Evolutionary conservation across 2,113 vertebrate genomes (phyloP), one percentile per base, ranked within the genome.

Genomic region (Taxidea taxus): DNA sequence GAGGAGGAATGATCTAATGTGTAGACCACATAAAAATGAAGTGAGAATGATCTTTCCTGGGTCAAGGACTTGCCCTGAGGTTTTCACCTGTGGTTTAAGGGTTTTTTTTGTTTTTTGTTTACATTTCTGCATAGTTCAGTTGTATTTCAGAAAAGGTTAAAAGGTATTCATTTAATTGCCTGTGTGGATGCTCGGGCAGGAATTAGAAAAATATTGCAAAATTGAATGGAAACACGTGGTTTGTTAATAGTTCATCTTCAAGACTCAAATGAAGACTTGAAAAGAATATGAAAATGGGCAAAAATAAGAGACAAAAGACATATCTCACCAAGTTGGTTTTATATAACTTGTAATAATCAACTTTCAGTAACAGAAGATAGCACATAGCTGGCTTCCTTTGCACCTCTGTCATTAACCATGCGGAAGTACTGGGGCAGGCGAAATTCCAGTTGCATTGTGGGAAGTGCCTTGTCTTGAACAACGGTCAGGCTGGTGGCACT

Each of bases 121-220:
- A 56, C 7, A 51, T 49, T 88, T 96, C 72, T 90, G 29, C 47
- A 80, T 60, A 85, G 49, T 88, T 92, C 47, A 97, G 31, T 77
- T 83, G 49, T 87, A 90, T 92, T 95, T 90, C 12, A 72, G n/a
- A 84, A 83, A 97, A 68, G 66, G 47, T 94, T 90, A 84, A 87
- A 54, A 97, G 70, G 10, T 78, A 87, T 54, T 90, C 68, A 87
- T 94, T 84, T 92, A 95, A 87, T 85, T 97, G 60, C n/a, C 66
- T 54, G 15, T 80, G 75, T 75, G 62, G 42, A 62, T 81, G n/a
- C 94, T 87, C 34, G 14, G 44, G 68, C 2, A 88, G 49, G 37
- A 91, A 95, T 95, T 87, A 96, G 34, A 75, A 31, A 90, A 80
- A 90, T 80, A 70, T 42, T 49, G 29, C n/a, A 87, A 91, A 97